Evolutionary conservation across 2,113 vertebrate genomes (phyloP), one percentile per base, ranked within the genome.

Genomic region (Nothobranchius furzeri): DNA sequence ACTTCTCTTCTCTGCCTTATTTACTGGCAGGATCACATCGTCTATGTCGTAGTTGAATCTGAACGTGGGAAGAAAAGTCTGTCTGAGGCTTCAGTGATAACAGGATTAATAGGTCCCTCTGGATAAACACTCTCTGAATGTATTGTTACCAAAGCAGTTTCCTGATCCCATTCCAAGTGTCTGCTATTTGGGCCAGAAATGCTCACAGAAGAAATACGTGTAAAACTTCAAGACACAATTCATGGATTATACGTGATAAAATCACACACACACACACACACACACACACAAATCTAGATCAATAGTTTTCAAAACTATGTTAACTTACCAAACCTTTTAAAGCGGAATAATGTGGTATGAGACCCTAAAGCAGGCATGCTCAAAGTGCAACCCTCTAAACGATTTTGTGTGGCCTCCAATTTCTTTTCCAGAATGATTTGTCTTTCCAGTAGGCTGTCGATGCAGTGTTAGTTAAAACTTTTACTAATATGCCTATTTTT

Each of bases 51-150:
- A 24, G 59, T 11, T 66, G 49, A 79, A 68, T 58, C 58, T 66
- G 52, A 79, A 64, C 37, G 66, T 84, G 85, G 85, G 81, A 90
- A 84, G 50, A 76, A 54, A 73, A 82, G 64, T 51, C 7, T 0
- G 51, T 57, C 68, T 76, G 74, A 57, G 68, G 65, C 71, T 78
- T 54, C 57, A 52, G 30, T 17, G 63, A 78, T 80, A 76, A 82
- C 63, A 70, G 43, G 66, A 77, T 75, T 73, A 64, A 70, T 54
- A 46, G 72, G 13, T 62, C 72, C 73, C 64, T 52, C 25, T 68
- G 59, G 60, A 63, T 79, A 77, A 68, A 72, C 58, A 59, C 73
- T 73, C 60, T 79, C 64, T 70, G 79, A 85, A 84, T 78, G 56
- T 52, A 73, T 70, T 47, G 10, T 73, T 68, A 82, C 71, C 57